phyloP scores from a whole-genome alignment of 2,113 vertebrate species.

The Leptosomus discolor region DNA sequence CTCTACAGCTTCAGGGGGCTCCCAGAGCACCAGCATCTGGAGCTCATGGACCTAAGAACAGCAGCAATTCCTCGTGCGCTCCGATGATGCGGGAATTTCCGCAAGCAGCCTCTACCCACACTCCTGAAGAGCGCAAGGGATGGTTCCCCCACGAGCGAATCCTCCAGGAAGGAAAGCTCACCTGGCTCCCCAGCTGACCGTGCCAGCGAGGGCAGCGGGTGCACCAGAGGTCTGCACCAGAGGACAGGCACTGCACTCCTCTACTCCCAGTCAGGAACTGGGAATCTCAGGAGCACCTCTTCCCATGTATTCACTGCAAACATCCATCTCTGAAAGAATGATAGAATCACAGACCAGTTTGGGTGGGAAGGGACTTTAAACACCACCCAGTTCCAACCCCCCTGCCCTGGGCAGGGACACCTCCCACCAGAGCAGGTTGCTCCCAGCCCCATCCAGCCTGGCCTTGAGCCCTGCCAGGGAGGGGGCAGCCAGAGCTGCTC shows the following conservation, averaged over 20 bases:
- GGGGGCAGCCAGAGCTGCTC: no score
- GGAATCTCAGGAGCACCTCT: background rate
- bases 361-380: no score
- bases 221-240: no score
- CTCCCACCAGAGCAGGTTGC: no score
- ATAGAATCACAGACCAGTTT: no score
- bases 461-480: no score
- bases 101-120: background rate
- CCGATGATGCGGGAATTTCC: background rate
- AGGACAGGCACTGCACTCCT: background rate
- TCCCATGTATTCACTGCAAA: background rate
- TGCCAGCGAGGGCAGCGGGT: no score
- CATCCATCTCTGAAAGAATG: background rate
- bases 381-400: no score
- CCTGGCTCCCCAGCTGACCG: background rate
- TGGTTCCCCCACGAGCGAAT: background rate
- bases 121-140: background rate
- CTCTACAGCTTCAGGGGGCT: background rate
- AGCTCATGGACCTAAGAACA: background rate
- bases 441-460: no score
- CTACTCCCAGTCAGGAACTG: background rate
- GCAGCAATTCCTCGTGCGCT: background rate
- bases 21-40: background rate
- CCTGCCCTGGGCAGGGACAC: no score
- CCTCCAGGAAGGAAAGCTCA: background rate